Evolutionary conservation across 64 coral and sea anemone species (phyloP).

Genomic region (Pachyseris speciosa): DNA sequence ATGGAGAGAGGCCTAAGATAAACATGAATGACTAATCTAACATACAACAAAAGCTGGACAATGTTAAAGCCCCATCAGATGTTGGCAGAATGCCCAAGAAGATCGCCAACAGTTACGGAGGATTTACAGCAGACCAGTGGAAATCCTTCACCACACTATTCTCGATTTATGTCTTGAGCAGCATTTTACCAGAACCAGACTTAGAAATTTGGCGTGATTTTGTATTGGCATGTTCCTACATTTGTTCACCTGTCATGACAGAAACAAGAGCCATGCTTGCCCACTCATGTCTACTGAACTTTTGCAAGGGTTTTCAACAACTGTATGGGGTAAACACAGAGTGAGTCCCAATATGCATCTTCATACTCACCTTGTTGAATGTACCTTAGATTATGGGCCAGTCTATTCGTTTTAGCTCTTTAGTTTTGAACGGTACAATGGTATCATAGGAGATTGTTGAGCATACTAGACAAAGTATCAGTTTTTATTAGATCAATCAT

Average conservation of each 20-base stretch:
- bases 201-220: conserved; percentile 8
- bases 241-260: conserved; percentile 59
- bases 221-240: neutral
- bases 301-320: conserved; percentile 46
- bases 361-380: conserved; percentile 53
- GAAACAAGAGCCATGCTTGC: conserved; percentile 31
- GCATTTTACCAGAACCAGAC: conserved; percentile 10
- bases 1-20: conserved; percentile 33
- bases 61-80: conserved; percentile 46
- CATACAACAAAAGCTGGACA: conserved; percentile 62
- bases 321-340: conserved; percentile 64
- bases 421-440: conserved; percentile 4
- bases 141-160: conserved; percentile 33
- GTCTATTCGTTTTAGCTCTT: conserved; percentile 11
- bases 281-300: conserved; percentile 30
- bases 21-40: conserved; percentile 32
- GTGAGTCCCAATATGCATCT: conserved; percentile 88
- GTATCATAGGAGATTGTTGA: conserved; percentile 73
- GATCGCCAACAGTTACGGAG: conserved; percentile 45
- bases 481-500: no score
- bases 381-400: neutral
- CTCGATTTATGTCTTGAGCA: conserved; percentile 47
- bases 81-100: conserved; percentile 59
- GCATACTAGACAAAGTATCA: no score
- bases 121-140: conserved; percentile 59